Evolutionary conservation across 2,888 invertebrate genomes (phyloP), one percentile per base, ranked within the genome.

Genomic region (Tetrapedia diversipes): DNA sequence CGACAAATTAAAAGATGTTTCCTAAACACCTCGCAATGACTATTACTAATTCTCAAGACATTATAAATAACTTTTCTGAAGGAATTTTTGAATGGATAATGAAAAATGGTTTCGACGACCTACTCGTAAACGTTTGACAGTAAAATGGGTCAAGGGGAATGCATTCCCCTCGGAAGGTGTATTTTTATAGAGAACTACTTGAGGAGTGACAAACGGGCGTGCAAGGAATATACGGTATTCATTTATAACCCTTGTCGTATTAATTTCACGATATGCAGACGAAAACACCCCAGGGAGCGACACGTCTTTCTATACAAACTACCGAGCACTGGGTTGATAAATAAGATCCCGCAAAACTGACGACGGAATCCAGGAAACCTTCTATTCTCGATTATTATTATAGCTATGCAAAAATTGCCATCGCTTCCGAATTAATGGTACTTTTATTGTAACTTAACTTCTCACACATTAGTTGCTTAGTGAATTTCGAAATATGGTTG

Each of bases 211-310:
- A 79, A 84, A 74, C 79, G 70, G 69, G 69, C 75, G 53, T 61
- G 54, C 77, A 69, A 64, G 56, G 70, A 60, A 57, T 71, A 74
- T 56, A 78, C 78, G 78, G 81, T 79, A 75, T 77, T 86, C 86
- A 87, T 86, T 87, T 85, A 87, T 87, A 87, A 75, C 63, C 70
- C 53, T 54, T 59, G 81, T 84, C 79, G 79, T 73, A 74, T 76
- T 83, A 80, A 84, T 81, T 83, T 82, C 75, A 76, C 77, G 83
- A 80, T 78, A 86, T 79, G 75, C 73, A 77, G 72, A 68, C 59
- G 79, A 69, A 71, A 70, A 64, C 74, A 53, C 76, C 80, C 72
- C 51, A 45, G 78, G 59, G 69, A 74, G 74, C 43, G 72, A 60
- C 51, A 80, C 63, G 59, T 68, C 72, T 80, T 78, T 71, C 56